Percentiles rank a stretch among this genome's conserved stretches.
phyloP scores from a whole-genome alignment of 2,888 invertebrate genomes.

The Sinotaia quadrata region DNA sequence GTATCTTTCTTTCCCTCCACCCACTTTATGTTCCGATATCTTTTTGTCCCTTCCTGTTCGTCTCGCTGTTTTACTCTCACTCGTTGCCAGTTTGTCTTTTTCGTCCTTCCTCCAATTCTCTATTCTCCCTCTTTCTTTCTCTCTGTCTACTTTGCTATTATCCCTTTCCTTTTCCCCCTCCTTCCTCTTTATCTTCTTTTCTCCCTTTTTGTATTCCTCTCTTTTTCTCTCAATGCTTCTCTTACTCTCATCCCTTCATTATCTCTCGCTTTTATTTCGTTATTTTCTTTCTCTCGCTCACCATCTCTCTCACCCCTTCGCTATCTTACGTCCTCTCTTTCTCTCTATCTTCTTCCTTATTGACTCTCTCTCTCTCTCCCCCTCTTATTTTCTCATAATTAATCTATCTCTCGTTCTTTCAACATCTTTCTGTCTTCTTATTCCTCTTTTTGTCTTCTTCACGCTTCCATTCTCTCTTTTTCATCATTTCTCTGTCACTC shows the following conservation, averaged over 20 bases:
- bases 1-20: not conserved
- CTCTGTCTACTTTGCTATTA: not conserved
- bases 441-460: conserved; percentile 1
- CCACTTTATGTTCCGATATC: not conserved
- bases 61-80: not conserved
- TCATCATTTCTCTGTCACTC: not conserved
- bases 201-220: conserved; percentile 4
- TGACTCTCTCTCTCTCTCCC: conserved; percentile 11
- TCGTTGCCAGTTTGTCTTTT: not conserved
- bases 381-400: not conserved
- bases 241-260: no score
- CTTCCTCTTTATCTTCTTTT: not conserved
- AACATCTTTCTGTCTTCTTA: not conserved
- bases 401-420: not conserved
- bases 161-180: not conserved
- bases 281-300: no score
- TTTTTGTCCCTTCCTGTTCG: not conserved
- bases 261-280: no score
- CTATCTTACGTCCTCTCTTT: not conserved
- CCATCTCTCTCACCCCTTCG: no score
- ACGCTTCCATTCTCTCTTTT: conserved; percentile 5
- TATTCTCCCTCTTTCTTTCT: not conserved
- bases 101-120: conserved; percentile 1
- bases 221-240: not conserved
- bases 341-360: conserved; percentile 10